Evolutionary conservation across 1,140 invertebrate genomes (phyloP).

Genomic region (Cherax destructor): DNA sequence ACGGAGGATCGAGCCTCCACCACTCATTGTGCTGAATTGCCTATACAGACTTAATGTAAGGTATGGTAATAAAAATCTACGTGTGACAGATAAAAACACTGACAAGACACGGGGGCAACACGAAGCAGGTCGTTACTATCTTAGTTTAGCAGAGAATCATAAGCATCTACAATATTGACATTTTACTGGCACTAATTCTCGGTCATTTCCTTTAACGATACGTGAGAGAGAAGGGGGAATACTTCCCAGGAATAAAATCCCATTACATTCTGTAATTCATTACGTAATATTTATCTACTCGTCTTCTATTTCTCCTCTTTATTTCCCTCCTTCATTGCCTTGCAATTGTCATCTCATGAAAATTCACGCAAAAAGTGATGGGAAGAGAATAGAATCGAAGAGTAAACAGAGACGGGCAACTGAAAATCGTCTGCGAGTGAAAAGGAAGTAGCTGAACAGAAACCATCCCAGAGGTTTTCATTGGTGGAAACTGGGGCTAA

Average conservation of each 20-base stretch:
- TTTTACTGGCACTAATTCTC: constrained; percentile 50
- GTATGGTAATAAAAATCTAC: too few species aligned
- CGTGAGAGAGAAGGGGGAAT: not conserved
- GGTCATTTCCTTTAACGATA: constrained; percentile 23
- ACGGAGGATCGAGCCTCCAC: too few species aligned
- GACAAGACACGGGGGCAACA: not conserved
- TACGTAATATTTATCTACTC: not conserved
- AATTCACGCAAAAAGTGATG: too few species aligned
- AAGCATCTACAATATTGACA: constrained; percentile 38
- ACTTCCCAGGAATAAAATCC: not conserved
- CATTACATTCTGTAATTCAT: constrained; percentile 13
- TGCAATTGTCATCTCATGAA: not conserved
- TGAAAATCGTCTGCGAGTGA: constrained; percentile 11
- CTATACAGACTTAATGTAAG: too few species aligned
- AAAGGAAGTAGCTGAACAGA: constrained; percentile 6
- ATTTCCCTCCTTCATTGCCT: not conserved
- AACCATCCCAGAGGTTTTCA: constrained; percentile 22
- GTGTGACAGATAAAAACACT: too few species aligned
- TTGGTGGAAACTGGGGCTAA: constrained; percentile 54
- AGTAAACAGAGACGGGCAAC: not conserved
- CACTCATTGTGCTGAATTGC: too few species aligned
- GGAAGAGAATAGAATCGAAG: too few species aligned
- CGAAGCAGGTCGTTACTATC: not conserved
- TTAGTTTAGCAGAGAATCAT: constrained; percentile 9
- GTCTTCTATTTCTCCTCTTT: not conserved